Evolutionary conservation across 2,113 vertebrate genomes (phyloP).

Genomic region (Gracilinanus agilis): DNA sequence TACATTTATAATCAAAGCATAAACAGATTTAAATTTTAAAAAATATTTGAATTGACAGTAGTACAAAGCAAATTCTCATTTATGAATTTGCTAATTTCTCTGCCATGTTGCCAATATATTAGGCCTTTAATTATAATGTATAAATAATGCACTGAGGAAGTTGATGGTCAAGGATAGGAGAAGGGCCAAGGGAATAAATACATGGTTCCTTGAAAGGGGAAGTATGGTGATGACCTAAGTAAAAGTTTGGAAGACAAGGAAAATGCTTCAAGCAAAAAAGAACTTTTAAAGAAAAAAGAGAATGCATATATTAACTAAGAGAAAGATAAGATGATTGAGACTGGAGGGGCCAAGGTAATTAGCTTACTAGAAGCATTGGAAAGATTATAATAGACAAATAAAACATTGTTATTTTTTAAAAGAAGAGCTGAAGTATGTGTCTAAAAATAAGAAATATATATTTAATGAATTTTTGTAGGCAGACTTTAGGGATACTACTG

Average conservation of each 20-base stretch:
- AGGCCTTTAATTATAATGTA: not conserved
- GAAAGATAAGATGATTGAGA: not conserved
- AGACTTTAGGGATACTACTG: not conserved
- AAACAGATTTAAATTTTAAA: not conserved
- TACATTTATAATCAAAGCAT: not conserved
- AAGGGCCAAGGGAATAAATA: not conserved
- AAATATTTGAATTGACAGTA: not conserved
- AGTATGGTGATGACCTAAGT: not conserved
- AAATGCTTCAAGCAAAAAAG: not conserved
- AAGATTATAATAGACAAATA: not conserved
- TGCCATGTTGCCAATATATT: not conserved
- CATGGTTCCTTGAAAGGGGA: not conserved
- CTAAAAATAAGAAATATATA: not conserved
- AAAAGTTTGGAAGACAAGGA: not conserved
- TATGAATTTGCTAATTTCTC: not conserved
- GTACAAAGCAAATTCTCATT: not conserved
- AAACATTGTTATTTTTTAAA: not conserved
- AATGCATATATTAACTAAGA: not conserved
- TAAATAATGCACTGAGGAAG: not conserved
- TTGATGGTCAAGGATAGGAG: not conserved
- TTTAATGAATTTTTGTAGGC: not conserved
- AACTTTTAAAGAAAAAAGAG: not conserved
- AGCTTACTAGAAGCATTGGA: not conserved
- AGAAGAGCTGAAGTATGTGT: not conserved
- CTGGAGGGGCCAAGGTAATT: not conserved